phyloP scores from a whole-genome alignment of 1,140 invertebrate species.

The Rhopalosiphum maidis region DNA sequence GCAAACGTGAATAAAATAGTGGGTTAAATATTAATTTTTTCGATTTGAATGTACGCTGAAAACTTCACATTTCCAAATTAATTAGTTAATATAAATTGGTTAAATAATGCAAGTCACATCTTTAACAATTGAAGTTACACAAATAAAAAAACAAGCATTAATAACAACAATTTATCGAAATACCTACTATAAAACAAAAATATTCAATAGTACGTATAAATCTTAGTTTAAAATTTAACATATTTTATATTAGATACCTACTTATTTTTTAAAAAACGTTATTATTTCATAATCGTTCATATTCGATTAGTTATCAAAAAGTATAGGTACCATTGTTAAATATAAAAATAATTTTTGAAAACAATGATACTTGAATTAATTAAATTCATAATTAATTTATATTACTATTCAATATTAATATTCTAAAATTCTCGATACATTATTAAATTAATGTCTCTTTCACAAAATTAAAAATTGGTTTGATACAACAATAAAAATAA shows the following conservation, averaged over 20 bases:
- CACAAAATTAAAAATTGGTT: not conserved
- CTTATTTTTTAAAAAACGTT: not conserved
- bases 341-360: not conserved
- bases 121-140: not conserved
- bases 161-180: not conserved
- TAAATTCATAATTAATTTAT: no score
- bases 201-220: not conserved
- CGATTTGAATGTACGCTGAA: not conserved
- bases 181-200: not conserved
- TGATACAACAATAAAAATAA: not conserved
- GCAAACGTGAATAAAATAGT: slow-evolving; percentile 40
- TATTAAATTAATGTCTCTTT: no score
- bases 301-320: not conserved
- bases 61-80: not conserved
- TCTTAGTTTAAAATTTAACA: not conserved
- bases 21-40: slow-evolving; percentile 1
- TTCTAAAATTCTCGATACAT: no score
- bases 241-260: no score
- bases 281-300: no score
- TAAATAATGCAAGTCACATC: not conserved
- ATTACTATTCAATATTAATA: no score
- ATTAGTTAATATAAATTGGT: slow-evolving; percentile 15
- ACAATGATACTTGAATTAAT: no score
- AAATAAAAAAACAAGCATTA: not conserved
- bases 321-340: not conserved